Base-by-base conservation (phyloP, 2,797 vertebrate genomes). In the Gymnodraco acuticeps region DNA sequence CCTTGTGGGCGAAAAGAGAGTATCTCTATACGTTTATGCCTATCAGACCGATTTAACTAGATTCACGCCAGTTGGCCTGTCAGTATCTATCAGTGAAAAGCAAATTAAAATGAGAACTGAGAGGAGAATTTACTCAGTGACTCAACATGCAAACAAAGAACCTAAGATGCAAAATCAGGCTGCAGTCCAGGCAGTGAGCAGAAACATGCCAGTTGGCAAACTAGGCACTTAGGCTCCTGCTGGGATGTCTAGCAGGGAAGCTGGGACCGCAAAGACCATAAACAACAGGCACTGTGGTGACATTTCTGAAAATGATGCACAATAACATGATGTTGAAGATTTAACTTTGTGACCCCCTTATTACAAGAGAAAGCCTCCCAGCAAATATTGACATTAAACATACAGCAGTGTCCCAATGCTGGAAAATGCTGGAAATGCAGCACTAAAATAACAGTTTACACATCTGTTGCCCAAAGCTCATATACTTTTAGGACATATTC, bases 181-280 rank as follows among this genome's bases (percentile, higher is more conserved):
- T 77, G 47, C 23, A 3, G 74, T 89, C 84, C 87, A 90, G 83
- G 70, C 75, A 73, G 69, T 71, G 75, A 82, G 78, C 72, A 69
- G 75, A 73, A 83, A 83, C 68, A 83, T 89, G 90, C 82, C 84
- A 91, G 88, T 88, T 91, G 90, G 87, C 86, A 89, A 80, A 81
- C 31, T 53, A 70, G 62, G 53, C 75, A 81, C 77, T 86, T 83
- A 72, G 70, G 53, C 58, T 83, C 83, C 77, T 87, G 84, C 87
- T 87, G 83, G 67, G 82, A 77, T 33, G 65, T 86, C 86, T 80
- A 77, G 71, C 85, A 61, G 62, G 69, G 75, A 77, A 53, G 73
- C 76, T 78, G 64, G 78, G 64, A 75, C 77, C 81, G 65, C 66
- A 82, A 75, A 78, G 54, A 85, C 62, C 72, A 75, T 60, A 78